phyloP scores from a whole-genome alignment of 2,113 vertebrate species.

The Leptobrachium ailaonicum region DNA sequence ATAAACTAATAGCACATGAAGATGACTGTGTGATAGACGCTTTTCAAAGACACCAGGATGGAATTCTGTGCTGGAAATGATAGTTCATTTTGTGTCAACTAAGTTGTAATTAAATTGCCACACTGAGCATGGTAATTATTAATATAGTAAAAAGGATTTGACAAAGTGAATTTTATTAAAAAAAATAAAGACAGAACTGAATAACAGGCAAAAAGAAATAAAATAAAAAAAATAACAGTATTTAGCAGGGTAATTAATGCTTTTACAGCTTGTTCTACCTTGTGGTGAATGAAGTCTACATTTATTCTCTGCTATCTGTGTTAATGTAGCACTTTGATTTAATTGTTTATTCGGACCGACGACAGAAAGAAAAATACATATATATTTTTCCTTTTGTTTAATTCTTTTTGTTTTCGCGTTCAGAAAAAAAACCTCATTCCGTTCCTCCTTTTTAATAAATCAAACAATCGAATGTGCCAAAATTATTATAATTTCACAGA shows the following conservation, averaged over 20 bases:
- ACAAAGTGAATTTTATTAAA: conserved; percentile 32
- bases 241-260: conserved; percentile 22
- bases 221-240: background rate
- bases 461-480: no score
- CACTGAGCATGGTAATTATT: conserved; percentile 60
- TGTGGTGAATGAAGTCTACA: conserved; percentile 1
- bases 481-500: no score
- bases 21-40: no score
- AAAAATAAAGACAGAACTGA: background rate
- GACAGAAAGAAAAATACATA: background rate
- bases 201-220: background rate
- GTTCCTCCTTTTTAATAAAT: no score
- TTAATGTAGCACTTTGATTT: background rate
- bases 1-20: no score
- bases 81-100: conserved; percentile 61
- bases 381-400: no score
- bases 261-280: background rate
- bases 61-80: conserved; percentile 23
- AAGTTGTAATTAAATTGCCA: conserved; percentile 62
- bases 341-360: background rate
- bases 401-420: no score
- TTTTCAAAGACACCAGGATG: conserved; percentile 6
- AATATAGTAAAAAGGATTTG: conserved; percentile 54
- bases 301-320: background rate
- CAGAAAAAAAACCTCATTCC: no score